phyloP scores from a whole-genome alignment of 2,888 invertebrate genomes.

The Ceraclea dissimilis region DNA sequence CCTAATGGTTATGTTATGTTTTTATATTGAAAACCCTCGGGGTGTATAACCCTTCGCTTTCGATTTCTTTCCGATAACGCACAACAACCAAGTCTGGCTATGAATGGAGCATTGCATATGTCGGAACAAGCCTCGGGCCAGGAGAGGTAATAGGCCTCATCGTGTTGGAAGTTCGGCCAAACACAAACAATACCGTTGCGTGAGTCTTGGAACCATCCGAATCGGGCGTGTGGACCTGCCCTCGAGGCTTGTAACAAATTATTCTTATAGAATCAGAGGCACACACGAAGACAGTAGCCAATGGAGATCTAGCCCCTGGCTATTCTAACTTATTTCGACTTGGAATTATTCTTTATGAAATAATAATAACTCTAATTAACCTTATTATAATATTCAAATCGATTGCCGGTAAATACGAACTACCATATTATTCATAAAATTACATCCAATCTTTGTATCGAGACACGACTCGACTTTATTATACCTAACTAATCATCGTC shows the following conservation, averaged over 20 bases:
- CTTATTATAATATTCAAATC: neutral
- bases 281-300: conserved; percentile 21
- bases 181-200: conserved; percentile 27
- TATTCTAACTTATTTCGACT: neutral
- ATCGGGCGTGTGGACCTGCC: conserved; percentile 17
- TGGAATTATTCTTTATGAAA: neutral
- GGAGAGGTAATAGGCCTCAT: conserved; percentile 16
- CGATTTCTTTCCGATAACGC: conserved; percentile 18
- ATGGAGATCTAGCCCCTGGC: conserved; percentile 17
- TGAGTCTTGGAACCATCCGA: conserved; percentile 10
- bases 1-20: too few relatives aligned
- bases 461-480: too few relatives aligned
- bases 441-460: too few relatives aligned
- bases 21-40: neutral
- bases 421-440: too few relatives aligned
- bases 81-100: conserved; percentile 9
- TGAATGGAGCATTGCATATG: conserved; percentile 17
- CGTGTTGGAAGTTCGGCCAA: conserved; percentile 12
- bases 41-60: conserved; percentile 6
- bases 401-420: too few relatives aligned
- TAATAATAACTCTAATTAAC: conserved; percentile 3
- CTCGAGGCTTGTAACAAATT: conserved; percentile 13
- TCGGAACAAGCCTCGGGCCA: conserved; percentile 15
- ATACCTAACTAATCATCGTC: too few relatives aligned
- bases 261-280: conserved; percentile 13